Evolutionary conservation across 2,888 invertebrate genomes (phyloP).

Genomic region (Drosophila robusta): DNA sequence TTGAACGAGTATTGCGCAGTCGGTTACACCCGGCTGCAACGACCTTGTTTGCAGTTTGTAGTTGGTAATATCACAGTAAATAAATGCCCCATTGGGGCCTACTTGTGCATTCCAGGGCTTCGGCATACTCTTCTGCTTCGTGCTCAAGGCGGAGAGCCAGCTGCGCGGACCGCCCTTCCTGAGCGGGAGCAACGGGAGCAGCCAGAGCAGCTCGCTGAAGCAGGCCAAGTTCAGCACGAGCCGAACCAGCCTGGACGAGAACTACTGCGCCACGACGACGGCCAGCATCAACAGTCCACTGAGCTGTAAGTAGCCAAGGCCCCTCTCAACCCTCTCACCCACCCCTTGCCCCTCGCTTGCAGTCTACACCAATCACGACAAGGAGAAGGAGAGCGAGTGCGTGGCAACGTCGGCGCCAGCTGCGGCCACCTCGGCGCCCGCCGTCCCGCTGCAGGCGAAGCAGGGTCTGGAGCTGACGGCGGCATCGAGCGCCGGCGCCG

Average conservation of each 20-base stretch:
- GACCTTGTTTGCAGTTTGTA: too few species aligned
- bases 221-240: slow-evolving; percentile 82
- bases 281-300: slow-evolving; percentile 84
- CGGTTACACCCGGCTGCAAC: too few species aligned
- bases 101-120: slow-evolving; percentile 78
- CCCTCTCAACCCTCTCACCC: background rate
- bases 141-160: slow-evolving; percentile 84
- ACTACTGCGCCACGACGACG: slow-evolving; percentile 83
- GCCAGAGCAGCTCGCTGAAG: slow-evolving; percentile 70
- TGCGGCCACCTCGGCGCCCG: slow-evolving; percentile 33
- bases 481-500: slow-evolving; percentile 36
- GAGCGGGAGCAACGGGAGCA: slow-evolving; percentile 67
- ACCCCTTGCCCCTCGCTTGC: slow-evolving; percentile 27
- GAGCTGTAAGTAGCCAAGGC: slow-evolving; percentile 81
- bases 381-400: slow-evolving; percentile 84
- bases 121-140: slow-evolving; percentile 83
- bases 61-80: too few species aligned
- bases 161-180: slow-evolving; percentile 73
- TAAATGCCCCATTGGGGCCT: too few species aligned
- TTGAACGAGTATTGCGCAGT: too few species aligned
- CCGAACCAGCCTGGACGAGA: slow-evolving; percentile 84
- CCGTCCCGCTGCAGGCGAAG: slow-evolving; percentile 59
- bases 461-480: slow-evolving; percentile 68
- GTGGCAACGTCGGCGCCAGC: slow-evolving; percentile 61
- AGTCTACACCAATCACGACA: slow-evolving; percentile 85